A percentile compares a stretch with the other conserved stretches of the same genome.
phyloP scores from a whole-genome alignment of 2,113 vertebrate species.

The Anoura caudifer region DNA sequence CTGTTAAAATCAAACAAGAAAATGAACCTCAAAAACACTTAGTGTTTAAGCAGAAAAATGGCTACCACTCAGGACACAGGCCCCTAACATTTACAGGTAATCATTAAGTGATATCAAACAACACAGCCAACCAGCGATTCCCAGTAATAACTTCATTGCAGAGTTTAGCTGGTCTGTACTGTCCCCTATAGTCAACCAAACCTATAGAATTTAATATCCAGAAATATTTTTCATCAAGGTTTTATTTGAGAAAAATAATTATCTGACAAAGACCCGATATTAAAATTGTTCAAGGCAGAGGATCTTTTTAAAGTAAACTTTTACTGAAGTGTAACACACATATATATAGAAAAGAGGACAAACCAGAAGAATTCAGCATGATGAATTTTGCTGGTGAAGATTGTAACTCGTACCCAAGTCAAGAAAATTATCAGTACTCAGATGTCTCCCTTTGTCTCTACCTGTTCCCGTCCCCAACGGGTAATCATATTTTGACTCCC shows the following conservation, averaged over 20 bases:
- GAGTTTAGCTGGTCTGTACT: background rate
- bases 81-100: background rate
- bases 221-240: background rate
- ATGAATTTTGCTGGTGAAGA: background rate
- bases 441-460: background rate
- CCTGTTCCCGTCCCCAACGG: background rate
- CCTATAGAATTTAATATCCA: background rate
- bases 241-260: background rate
- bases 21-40: background rate
- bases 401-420: background rate
- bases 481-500: background rate
- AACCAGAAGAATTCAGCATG: background rate
- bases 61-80: background rate
- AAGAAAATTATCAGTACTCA: background rate
- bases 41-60: background rate
- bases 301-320: background rate
- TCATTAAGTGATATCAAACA: background rate
- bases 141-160: background rate
- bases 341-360: background rate
- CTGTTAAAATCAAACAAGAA: constrained; percentile 19
- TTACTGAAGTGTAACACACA: background rate
- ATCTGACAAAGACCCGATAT: background rate
- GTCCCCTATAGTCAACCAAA: background rate
- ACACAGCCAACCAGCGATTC: background rate
- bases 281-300: background rate